Base-by-base conservation (phyloP, 2,797 vertebrate species). In the Tinamus major region DNA sequence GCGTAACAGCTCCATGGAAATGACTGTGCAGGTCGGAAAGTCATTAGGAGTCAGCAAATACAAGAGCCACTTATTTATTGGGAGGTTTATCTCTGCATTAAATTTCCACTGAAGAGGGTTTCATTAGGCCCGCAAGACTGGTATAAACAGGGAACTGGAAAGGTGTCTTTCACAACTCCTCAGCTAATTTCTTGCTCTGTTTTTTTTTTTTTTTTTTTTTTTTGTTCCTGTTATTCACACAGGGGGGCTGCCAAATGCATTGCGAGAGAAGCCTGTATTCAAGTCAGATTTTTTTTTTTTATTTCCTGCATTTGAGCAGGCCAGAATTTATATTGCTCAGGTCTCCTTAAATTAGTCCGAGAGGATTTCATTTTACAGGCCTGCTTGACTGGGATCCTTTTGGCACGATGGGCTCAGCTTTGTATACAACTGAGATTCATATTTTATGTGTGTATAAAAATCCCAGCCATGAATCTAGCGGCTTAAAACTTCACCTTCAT, bases 291-390 rank as follows among this genome's bases (percentile, higher is more conserved):
- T 89, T 91, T 94, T 94, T 94, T 93, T 93, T 90, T 95, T 94
- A 89, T 95, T 79, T 74, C 94, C 95, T 94, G 91, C 91, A 85
- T 97, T 97, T 97, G 96, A 97, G 90, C 95, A 97, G 95, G 94
- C 95, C 94, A 97, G 96, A 96, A 97, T 98, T 97, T 97, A 98
- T 98, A 96, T 90, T 95, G 96, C 96, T 96, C 9, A 10, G 95
- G 97, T 97, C 97, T 98, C 97, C 91, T 97, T 97, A 97, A 97
- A 98, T 96, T 97, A 97, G 97, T 97, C 97, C 97, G 7, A 96
- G 96, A 98, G 97, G 97, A 97, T 97, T 98, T 98, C 97, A 96
- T 97, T 98, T 98, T 98, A 97, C 96, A 96, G 96, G 96, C 91
- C 97, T 98, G 97, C 97, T 97, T 97, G 96, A 97, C 97, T 97